Evolutionary conservation across 2,113 vertebrate species (phyloP), one percentile per base, ranked within the genome.

Genomic region (Malurus cyaneus): DNA sequence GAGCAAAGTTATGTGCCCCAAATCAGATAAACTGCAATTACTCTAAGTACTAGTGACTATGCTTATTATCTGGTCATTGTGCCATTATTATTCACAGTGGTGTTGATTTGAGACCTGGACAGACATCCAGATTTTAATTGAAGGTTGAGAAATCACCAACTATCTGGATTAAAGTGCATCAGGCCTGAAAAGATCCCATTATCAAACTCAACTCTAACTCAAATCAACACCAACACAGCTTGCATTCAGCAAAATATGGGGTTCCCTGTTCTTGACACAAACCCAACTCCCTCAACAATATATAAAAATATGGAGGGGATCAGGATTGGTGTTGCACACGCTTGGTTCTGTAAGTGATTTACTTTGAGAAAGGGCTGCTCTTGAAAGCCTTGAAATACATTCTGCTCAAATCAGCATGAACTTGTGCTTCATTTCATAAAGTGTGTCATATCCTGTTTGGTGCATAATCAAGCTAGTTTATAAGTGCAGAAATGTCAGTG

Each of bases 361-460:
- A 31, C 34, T 79, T 82, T 86, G n/a, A 49, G 77, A 67, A 88
- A 29, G 39, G 28, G 34, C 52, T 82, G 4, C 46, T 12, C 66
- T 64, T 56, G 39, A 79, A 88, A 86, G 36, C 29, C 46, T 21
- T 65, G 34, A 92, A 73, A 72, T 39, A 46, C 7, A 26, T 73
- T 72, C 12, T 65, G 70, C 9, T 26, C 1, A 83, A 65, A 80
- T 70, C 47, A 65, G 31, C 31, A 53, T 32, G 34, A 60, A 65
- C 13, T 46, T 73, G 13, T 70, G 25, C 56, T 89, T 79, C 23
- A 49, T 91, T 83, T 70, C 46, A 50, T 39, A 31, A 80, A 53
- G 18, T 24, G 14, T 0, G 0, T 53, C 34, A 16, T 54, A 50
- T 65, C 26, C 39, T 36, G 23, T 73, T 61, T 83, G 46, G 31